These are phyloP conservation scores for Cacatua alba DNA, from an alignment of 2,113 vertebrate species.

Conservation along the genomic window DNA sequence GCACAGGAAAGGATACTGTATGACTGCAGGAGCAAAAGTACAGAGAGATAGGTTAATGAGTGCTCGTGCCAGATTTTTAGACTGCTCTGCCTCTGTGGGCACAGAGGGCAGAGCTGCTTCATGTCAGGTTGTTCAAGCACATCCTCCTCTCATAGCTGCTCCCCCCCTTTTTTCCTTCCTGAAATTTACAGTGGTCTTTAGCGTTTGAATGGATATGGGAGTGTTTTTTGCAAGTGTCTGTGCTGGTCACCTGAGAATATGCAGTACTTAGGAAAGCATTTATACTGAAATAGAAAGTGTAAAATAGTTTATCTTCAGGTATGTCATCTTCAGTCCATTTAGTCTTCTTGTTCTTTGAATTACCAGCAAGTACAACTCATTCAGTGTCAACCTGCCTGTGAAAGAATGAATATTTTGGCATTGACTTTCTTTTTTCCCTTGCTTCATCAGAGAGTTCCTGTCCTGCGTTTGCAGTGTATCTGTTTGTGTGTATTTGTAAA, in stretches of 20 bases:
- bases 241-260: background rate
- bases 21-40: background rate
- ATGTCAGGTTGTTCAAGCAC: background rate
- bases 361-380: background rate
- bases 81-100: background rate
- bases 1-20: background rate
- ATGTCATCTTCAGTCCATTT: background rate
- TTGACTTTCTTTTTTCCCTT: background rate
- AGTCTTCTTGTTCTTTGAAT: background rate
- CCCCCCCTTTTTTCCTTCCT: background rate
- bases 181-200: background rate
- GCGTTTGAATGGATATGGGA: background rate
- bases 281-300: background rate
- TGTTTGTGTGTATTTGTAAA: background rate
- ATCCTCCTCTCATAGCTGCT: background rate
- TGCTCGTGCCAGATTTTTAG: background rate
- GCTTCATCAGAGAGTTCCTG: background rate
- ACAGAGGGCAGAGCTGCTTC: background rate
- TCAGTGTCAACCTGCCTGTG: background rate
- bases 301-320: background rate
- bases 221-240: background rate
- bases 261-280: background rate
- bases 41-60: background rate
- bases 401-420: background rate
- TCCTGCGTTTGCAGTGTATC: background rate